A percentile compares a stretch with the other conserved stretches of the same genome.
phyloP scores from a whole-genome alignment of 2,113 vertebrate genomes.

The Poecile atricapillus region DNA sequence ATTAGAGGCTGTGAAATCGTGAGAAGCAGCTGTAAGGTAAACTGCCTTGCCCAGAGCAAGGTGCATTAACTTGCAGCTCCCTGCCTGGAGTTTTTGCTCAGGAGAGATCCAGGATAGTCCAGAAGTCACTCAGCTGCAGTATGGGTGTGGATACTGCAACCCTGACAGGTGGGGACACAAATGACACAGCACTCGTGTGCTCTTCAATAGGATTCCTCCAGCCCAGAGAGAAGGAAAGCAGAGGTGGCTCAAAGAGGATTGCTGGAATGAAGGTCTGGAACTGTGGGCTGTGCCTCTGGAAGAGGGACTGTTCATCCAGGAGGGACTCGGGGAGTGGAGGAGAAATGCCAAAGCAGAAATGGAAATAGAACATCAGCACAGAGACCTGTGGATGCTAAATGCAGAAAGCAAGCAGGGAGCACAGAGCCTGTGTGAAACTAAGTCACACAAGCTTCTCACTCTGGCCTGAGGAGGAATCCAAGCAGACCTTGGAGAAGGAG shows the following conservation, averaged over 20 bases:
- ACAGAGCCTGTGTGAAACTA: no score
- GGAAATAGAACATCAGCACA: neutral
- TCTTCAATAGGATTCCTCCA: neutral
- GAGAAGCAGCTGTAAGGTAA: conserved; percentile 15
- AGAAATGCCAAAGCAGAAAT: neutral
- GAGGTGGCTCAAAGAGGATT: neutral
- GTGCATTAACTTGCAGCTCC: neutral
- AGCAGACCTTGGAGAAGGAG: no score
- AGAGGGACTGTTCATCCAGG: neutral
- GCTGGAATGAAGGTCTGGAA: neutral
- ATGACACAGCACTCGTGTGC: neutral
- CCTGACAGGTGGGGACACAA: neutral
- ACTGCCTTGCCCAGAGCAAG: neutral
- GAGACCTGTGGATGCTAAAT: no score
- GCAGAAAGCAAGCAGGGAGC: no score
- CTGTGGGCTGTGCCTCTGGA: neutral
- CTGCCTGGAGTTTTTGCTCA: neutral
- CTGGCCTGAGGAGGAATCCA: no score
- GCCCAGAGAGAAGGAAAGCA: neutral
- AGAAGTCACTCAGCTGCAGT: neutral
- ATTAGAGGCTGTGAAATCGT: conserved; percentile 8
- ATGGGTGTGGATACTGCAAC: accelerated
- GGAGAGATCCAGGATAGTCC: neutral
- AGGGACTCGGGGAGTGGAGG: neutral
- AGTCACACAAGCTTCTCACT: no score